A percentile compares a stretch with the other conserved stretches of the same genome.
phyloP scores from a whole-genome alignment of 2,888 invertebrate genomes.

The Xanthostigma xanthostigma region DNA sequence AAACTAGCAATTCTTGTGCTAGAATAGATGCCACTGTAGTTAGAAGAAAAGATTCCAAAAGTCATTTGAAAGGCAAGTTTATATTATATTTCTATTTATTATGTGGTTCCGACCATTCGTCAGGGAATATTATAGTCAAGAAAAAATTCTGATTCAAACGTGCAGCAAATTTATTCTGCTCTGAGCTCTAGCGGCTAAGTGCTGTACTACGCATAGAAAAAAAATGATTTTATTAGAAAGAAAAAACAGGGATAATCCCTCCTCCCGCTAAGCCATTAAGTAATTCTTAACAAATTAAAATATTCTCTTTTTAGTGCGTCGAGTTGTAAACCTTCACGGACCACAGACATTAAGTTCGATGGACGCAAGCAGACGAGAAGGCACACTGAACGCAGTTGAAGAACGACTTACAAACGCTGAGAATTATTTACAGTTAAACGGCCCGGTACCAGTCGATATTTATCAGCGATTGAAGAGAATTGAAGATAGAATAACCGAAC shows the following conservation, averaged over 20 bases:
- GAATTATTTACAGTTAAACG: slow-evolving; percentile 37
- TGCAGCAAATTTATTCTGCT: too few species aligned
- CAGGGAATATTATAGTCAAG: too few species aligned
- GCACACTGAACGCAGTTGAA: slow-evolving; percentile 40
- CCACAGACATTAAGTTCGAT: slow-evolving; percentile 38
- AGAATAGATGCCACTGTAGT: slow-evolving; percentile 58
- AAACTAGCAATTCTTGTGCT: slow-evolving; percentile 43
- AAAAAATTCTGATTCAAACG: too few species aligned
- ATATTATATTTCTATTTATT: not conserved
- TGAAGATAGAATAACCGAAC: slow-evolving; percentile 54
- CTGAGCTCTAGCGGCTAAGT: too few species aligned
- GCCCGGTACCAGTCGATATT: slow-evolving; percentile 44
- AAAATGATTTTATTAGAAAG: too few species aligned
- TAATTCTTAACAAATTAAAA: not conserved
- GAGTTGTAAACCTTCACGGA: slow-evolving; percentile 54
- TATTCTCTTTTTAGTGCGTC: slow-evolving; percentile 38
- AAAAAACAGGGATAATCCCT: not conserved
- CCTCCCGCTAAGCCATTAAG: not conserved
- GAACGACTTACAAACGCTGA: slow-evolving; percentile 54
- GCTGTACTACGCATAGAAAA: too few species aligned
- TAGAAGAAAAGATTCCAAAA: slow-evolving; percentile 56
- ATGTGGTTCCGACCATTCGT: too few species aligned
- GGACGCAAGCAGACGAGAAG: slow-evolving; percentile 30
- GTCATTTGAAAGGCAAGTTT: slow-evolving; percentile 58
- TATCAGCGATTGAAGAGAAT: slow-evolving; percentile 53